Evolutionary conservation across 2,797 vertebrate species (phyloP).

Genomic region (Argentina silus): DNA sequence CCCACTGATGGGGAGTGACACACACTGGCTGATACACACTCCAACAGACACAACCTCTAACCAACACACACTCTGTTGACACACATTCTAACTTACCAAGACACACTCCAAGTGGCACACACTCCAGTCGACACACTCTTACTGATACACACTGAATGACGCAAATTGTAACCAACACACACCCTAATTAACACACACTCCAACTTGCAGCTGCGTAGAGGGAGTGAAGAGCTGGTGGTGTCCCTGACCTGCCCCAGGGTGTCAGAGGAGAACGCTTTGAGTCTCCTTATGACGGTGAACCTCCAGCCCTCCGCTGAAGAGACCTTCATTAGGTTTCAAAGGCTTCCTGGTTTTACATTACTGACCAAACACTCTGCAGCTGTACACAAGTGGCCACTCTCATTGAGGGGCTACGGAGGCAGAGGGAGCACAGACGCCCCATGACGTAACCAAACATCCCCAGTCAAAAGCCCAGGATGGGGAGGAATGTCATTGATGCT

Average conservation of each 20-base stretch:
- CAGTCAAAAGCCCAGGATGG: constrained; percentile 60
- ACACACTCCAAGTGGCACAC: not conserved
- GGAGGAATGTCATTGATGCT: constrained; percentile 63
- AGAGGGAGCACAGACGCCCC: constrained; percentile 59
- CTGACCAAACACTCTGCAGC: constrained; percentile 75
- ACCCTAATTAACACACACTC: not conserved
- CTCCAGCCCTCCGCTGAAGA: constrained; percentile 70
- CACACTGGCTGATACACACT: not conserved
- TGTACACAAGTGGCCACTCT: constrained; percentile 73
- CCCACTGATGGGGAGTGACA: constrained; percentile 7
- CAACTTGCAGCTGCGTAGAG: constrained; percentile 46
- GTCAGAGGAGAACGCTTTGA: constrained; percentile 62
- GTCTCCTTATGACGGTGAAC: constrained; percentile 72
- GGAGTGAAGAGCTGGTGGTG: constrained; percentile 45
- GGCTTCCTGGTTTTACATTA: constrained; percentile 83
- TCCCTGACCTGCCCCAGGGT: constrained; percentile 61
- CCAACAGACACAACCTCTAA: not conserved
- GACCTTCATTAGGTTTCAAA: constrained; percentile 79
- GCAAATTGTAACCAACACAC: not conserved
- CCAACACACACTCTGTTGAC: not conserved
- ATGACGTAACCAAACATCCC: constrained; percentile 69
- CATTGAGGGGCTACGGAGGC: constrained; percentile 51
- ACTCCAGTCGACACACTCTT: not conserved
- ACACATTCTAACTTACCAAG: not conserved
- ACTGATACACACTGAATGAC: not conserved